Evolutionary conservation across 2,888 invertebrate species (phyloP), one percentile per base, ranked within the genome.

Genomic region (Autographa pulchrina): DNA sequence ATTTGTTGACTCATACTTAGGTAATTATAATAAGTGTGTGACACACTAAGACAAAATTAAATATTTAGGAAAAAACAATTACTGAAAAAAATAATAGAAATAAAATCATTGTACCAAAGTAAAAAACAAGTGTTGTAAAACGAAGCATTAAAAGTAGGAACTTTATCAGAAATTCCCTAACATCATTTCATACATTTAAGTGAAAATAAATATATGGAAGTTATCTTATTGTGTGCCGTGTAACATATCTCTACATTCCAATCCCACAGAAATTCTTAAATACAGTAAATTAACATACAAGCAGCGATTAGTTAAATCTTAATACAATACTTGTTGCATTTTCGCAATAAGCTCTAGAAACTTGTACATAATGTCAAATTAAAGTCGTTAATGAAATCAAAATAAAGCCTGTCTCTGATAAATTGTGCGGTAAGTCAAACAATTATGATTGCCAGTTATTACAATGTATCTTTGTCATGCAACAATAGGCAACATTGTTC

Each of bases 381-480:
- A 85, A 79, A 77, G 73, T 79, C 68, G 68, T 87, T 88, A 92
- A 90, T 89, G 86, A 86, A 91, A 91, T 90, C 89, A 89, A 89
- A 92, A 89, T 90, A 85, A 88, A 86, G 83, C 87, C 85, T 86
- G 90, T 86, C 89, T 88, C 86, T 91, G 90, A 92, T 91, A 92
- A 92, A 92, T 93, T 90, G 90, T 92, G 87, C 71, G 70, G 78
- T 90, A 92, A 93, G 91, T 93, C 89, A 89, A 92, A 90, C 91
- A 91, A 92, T 93, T 93, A 92, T 91, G 90, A 91, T 92, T 88
- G 89, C 85, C 89, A 87, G 91, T 91, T 91, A 89, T 89, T 89
- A 91, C 91, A 92, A 92, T 92, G 93, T 93, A 89, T 94, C 94
- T 93, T 89, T 93, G 95, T 94, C 94, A 90, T 86, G 91, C 92